Evolutionary conservation across 2,797 vertebrate genomes (phyloP), one percentile per base, ranked within the genome.

Genomic region (Myotis findleyi): DNA sequence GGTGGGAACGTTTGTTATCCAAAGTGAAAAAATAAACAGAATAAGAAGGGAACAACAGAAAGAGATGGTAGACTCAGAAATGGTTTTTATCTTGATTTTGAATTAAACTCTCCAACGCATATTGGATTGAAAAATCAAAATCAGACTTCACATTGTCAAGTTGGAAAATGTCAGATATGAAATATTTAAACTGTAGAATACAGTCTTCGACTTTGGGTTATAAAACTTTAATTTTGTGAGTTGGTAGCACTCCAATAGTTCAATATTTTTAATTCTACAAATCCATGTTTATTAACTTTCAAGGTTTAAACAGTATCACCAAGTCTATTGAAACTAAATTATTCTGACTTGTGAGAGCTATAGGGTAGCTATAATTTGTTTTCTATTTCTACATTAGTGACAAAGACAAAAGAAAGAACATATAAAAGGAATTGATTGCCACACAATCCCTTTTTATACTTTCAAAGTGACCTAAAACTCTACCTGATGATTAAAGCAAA

Each of bases 271-370:
- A 98, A 98, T 98, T 98, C 98, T 98, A 97, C 98, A 98, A 98
- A 98, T 98, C 98, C 97, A 98, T 99, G 98, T 98, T 98, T 99
- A 98, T 98, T 98, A 98, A 98, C 98, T 98, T 98, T 98, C 95
- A 97, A 95, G 96, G 79, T 98, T 98, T 98, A 98, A 98, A 98
- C 96, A 98, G 98, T 97, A 97, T 98, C 98, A 97, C 97, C 88
- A 97, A 97, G 97, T 98, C 98, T 97, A 97, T 98, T 98, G 97
- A 98, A 98, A 98, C 97, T 97, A 98, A 98, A 98, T 98, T 97
- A 97, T 97, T 97, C 96, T 97, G 97, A 98, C 98, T 98, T 97
- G 92, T 97, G 96, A 98, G 96, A 98, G 97, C 98, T 97, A 97
- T 38, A 97, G 91, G 91, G 96, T 97, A 97, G 49, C 92, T 96